These are phyloP conservation scores for Pristionchus arcanus DNA, from an alignment of 2,888 invertebrate species.

Conservation along the genomic window DNA sequence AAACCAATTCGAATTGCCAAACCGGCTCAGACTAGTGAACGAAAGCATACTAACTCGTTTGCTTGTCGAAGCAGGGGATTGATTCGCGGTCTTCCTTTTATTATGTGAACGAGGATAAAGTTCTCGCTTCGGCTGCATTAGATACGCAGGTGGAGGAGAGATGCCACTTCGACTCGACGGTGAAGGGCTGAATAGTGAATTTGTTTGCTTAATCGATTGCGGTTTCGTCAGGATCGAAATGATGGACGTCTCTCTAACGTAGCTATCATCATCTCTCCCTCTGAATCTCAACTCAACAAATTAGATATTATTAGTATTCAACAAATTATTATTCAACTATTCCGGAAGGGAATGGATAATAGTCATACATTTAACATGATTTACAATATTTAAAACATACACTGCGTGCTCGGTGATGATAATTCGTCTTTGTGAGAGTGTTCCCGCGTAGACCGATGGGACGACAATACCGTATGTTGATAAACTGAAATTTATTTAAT, in stretches of 20 bases:
- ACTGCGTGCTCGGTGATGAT: slow-evolving; percentile 43
- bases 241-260: too few species aligned
- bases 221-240: too few species aligned
- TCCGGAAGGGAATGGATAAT: background rate
- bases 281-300: too few species aligned
- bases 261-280: too few species aligned
- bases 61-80: background rate
- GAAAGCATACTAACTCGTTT: background rate
- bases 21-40: background rate
- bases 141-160: slow-evolving; percentile 50
- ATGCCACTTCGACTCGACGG: slow-evolving; percentile 7
- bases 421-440: background rate
- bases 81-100: slow-evolving; percentile 1
- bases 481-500: slow-evolving; percentile 1
- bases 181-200: slow-evolving; percentile 7
- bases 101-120: background rate
- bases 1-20: too few species aligned
- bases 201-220: too few species aligned
- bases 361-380: background rate
- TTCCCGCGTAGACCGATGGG: background rate
- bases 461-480: slow-evolving; percentile 54
- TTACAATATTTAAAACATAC: background rate
- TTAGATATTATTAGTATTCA: too few species aligned
- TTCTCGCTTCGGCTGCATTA: background rate
- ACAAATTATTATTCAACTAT: too few species aligned